Conservation (phyloP, 2,113 vertebrate genomes). For the Notarius lentiginosus region DNA sequence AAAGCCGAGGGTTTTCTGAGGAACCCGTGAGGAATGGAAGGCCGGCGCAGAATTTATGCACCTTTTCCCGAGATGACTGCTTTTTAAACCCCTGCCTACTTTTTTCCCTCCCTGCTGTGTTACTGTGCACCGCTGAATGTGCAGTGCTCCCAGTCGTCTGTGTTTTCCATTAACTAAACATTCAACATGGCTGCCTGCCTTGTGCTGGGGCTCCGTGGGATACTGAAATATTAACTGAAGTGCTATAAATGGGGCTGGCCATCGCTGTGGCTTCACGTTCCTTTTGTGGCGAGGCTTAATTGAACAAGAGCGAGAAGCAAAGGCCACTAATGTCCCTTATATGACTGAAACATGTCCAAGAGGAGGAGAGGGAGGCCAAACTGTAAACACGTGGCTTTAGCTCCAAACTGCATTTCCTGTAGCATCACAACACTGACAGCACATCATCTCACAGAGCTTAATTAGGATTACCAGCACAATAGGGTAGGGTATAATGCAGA, state of each 20-base stretch:
- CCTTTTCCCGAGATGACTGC: constrained; percentile 54
- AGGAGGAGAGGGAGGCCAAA: constrained; percentile 68
- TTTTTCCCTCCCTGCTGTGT: neutral
- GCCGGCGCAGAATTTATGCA: constrained; percentile 65
- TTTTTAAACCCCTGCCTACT: constrained; percentile 44
- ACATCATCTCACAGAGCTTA: neutral
- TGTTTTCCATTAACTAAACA: constrained; percentile 61
- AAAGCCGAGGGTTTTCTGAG: constrained; percentile 58
- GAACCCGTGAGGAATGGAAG: constrained; percentile 57
- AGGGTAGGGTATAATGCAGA: neutral
- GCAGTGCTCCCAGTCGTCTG: constrained; percentile 51
- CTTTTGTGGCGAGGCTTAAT: constrained; percentile 54
- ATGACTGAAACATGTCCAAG: constrained; percentile 80
- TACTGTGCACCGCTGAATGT: constrained; percentile 49
- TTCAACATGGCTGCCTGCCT: constrained; percentile 57
- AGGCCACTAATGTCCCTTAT: constrained; percentile 75
- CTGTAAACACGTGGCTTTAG: neutral
- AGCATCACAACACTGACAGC: constrained; percentile 28
- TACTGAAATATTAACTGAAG: constrained; percentile 67
- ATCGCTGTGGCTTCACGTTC: constrained; percentile 51
- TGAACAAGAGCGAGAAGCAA: constrained; percentile 81
- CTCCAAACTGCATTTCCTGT: neutral
- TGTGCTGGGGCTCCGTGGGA: constrained; percentile 54
- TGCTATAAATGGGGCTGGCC: constrained; percentile 50
- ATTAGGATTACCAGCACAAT: constrained; percentile 12